Conservation (phyloP, 2,888 invertebrate species). For the Serrognathus titanus region DNA sequence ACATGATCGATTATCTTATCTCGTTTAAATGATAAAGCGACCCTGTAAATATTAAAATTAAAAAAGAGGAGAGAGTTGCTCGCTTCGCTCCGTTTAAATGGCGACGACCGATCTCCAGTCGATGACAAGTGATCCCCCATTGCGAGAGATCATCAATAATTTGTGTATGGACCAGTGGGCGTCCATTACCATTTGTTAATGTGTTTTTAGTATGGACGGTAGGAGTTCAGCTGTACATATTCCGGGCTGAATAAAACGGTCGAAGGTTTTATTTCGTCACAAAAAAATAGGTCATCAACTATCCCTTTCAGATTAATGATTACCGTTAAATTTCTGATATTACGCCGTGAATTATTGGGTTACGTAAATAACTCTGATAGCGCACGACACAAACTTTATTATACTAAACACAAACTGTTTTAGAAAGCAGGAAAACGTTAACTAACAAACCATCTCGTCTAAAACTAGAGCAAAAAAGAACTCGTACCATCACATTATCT, state of each 20-base stretch:
- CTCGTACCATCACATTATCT: too few relatives aligned
- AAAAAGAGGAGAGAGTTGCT: slow-evolving; percentile 9
- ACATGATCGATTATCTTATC: slow-evolving; percentile 28
- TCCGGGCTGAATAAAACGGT: neutral
- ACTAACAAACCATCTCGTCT: too few relatives aligned
- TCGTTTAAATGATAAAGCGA: slow-evolving; percentile 20
- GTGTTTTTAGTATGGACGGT: too few relatives aligned
- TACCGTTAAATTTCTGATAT: too few relatives aligned
- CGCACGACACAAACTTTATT: too few relatives aligned
- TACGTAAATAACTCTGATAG: too few relatives aligned
- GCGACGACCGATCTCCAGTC: slow-evolving; percentile 16
- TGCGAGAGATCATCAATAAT: slow-evolving; percentile 33
- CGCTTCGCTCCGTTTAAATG: slow-evolving; percentile 1
- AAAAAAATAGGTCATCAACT: neutral
- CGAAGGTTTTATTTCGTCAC: neutral
- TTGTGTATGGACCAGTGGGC: slow-evolving; percentile 31
- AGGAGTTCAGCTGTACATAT: neutral
- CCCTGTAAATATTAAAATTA: slow-evolving; percentile 15
- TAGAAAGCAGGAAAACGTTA: too few relatives aligned
- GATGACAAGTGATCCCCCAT: slow-evolving; percentile 31
- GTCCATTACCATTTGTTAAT: slow-evolving; percentile 31
- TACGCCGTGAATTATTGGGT: too few relatives aligned
- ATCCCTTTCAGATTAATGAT: slow-evolving; percentile 2
- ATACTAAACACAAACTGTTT: too few relatives aligned
- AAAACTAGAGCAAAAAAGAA: too few relatives aligned